These are phyloP conservation scores for Barnardius zonarius DNA, from an alignment of 2,113 vertebrate genomes.

Conservation along the genomic window DNA sequence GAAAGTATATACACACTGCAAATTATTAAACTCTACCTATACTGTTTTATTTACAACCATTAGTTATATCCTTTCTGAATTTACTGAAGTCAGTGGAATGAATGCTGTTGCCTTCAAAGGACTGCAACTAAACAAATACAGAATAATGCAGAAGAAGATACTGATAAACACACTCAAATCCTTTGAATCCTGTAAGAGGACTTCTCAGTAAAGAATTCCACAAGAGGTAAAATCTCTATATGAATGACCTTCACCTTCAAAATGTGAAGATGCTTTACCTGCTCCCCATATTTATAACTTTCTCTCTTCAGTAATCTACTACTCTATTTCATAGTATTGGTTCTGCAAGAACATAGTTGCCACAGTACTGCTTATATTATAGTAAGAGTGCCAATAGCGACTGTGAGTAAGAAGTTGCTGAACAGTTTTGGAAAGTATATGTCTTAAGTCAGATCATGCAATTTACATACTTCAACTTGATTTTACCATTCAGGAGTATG, in stretches of 20 bases:
- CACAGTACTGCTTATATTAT: not conserved
- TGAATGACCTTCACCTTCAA: not conserved
- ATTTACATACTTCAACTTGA: not conserved
- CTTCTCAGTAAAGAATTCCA: not conserved
- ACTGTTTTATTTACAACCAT: not conserved
- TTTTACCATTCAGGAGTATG: not conserved
- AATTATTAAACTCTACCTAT: not conserved
- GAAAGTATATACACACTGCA: not conserved
- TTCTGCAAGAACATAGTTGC: not conserved
- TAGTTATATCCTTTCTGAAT: not conserved
- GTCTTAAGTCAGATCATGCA: not conserved
- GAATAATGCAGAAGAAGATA: not conserved
- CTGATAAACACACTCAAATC: not conserved
- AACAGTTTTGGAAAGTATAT: not conserved
- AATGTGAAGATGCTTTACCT: constrained; percentile 6
- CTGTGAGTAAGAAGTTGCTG: not conserved
- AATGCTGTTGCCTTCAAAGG: not conserved
- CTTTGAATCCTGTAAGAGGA: not conserved
- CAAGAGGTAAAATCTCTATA: not conserved
- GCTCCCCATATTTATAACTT: not conserved
- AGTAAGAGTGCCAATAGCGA: not conserved
- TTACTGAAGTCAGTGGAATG: not conserved
- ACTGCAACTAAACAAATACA: not conserved
- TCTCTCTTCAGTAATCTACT: not conserved
- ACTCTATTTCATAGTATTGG: not conserved